Evolutionary conservation across 2,113 vertebrate genomes (phyloP).

Genomic region (Dendropsophus ebraccatus): DNA sequence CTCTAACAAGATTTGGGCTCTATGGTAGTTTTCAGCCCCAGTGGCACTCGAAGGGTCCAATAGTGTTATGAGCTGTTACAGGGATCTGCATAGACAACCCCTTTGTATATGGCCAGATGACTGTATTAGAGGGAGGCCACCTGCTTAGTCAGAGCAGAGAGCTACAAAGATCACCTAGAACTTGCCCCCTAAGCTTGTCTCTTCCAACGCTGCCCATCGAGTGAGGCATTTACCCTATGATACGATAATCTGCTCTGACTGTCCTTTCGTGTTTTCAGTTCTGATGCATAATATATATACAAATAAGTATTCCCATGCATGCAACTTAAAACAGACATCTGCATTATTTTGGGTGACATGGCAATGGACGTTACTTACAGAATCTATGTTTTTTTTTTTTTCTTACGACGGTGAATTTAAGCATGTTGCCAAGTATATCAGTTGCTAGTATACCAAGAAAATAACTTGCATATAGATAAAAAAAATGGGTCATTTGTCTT

Average conservation of each 20-base stretch:
- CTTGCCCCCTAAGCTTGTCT: not conserved
- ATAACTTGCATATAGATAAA: slow-evolving; percentile 17
- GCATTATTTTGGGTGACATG: not conserved
- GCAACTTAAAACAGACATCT: slow-evolving; percentile 27
- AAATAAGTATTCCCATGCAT: not conserved
- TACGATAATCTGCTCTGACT: not conserved
- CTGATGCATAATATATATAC: slow-evolving; percentile 23
- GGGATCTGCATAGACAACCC: not conserved
- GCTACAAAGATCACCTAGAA: not conserved
- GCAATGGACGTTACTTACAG: not conserved
- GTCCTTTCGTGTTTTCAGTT: not conserved
- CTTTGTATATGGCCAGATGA: not conserved
- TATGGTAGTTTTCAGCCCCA: not conserved
- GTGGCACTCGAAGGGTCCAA: not conserved
- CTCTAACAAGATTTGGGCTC: no score
- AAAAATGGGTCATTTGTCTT: not conserved
- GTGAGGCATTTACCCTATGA: not conserved
- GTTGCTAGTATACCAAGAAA: slow-evolving; percentile 20
- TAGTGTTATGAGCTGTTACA: not conserved
- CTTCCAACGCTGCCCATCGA: not conserved
- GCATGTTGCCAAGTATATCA: slow-evolving; percentile 3
- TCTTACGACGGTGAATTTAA: not conserved
- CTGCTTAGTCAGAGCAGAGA: not conserved
- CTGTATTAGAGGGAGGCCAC: not conserved
- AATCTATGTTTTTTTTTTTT: not conserved